These are phyloP conservation scores for Andricus grossulariae DNA, from an alignment of 1,140 invertebrate species.

Conservation along the genomic window DNA sequence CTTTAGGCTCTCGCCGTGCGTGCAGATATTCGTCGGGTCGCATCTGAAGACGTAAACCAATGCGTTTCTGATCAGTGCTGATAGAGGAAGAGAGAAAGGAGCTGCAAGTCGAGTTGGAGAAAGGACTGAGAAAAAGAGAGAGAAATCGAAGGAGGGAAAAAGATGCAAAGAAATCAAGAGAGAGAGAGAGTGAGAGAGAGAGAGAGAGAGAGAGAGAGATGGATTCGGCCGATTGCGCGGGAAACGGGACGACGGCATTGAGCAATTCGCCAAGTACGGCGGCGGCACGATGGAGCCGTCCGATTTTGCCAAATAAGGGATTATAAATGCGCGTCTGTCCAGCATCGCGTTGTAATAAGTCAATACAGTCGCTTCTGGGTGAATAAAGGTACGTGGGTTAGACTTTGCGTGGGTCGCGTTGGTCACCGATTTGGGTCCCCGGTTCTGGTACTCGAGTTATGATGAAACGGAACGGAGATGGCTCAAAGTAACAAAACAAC, in stretches of 20 bases:
- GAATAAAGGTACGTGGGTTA: constrained; percentile 25
- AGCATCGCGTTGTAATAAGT: constrained; percentile 55
- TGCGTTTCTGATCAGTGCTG: background rate
- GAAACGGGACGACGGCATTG: constrained; percentile 59
- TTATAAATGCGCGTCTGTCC: constrained; percentile 60
- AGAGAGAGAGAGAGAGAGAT: constrained; percentile 40
- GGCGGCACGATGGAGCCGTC: constrained; percentile 64
- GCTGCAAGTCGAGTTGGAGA: background rate
- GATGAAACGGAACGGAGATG: background rate
- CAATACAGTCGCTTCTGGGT: constrained; percentile 51
- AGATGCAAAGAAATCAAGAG: constrained; percentile 33
- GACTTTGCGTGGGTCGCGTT: constrained; percentile 33
- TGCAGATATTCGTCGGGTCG: constrained; percentile 2
- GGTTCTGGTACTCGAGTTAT: background rate
- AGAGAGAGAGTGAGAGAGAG: constrained; percentile 32
- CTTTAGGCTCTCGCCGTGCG: background rate
- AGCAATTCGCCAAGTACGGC: constrained; percentile 71
- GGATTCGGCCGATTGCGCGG: constrained; percentile 44
- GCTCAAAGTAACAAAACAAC: background rate
- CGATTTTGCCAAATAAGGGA: constrained; percentile 72
- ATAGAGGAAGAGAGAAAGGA: background rate
- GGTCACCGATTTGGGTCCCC: background rate
- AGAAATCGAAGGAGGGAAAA: background rate
- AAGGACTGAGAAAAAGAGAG: background rate
- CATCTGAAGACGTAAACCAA: background rate